Percentiles rank a stretch among this genome's conserved stretches.
Evolutionary conservation across 2,888 invertebrate species (phyloP).

Genomic region (Apoderus coryli): DNA sequence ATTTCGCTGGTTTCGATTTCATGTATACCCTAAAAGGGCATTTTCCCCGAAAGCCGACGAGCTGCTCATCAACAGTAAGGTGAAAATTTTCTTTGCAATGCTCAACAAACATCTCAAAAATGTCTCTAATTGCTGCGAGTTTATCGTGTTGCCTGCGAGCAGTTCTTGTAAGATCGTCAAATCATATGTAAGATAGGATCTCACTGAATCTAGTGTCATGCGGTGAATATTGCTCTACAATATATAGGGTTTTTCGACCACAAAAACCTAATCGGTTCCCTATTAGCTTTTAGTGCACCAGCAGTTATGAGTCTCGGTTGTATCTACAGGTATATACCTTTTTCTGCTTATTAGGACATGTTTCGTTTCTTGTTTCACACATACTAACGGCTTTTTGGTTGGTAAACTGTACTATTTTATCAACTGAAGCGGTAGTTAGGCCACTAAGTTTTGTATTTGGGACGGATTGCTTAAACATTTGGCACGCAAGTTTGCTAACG

Average conservation of each 20-base stretch:
- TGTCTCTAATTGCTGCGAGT: slow-evolving; percentile 7
- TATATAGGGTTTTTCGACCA: slow-evolving; percentile 8
- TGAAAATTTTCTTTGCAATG: slow-evolving; percentile 7
- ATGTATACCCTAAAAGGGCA: slow-evolving; percentile 11
- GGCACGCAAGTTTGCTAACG: slow-evolving; percentile 4
- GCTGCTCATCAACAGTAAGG: slow-evolving; percentile 9
- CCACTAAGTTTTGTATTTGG: too few relatives aligned
- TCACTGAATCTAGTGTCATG: slow-evolving; percentile 6
- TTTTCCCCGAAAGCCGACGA: slow-evolving; percentile 8
- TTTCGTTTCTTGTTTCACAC: slow-evolving; percentile 5
- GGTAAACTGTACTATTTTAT: slow-evolving; percentile 6
- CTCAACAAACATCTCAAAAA: slow-evolving; percentile 7
- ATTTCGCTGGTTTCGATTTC: slow-evolving; percentile 12
- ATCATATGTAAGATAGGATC: slow-evolving; percentile 5
- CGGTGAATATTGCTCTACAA: slow-evolving; percentile 4
- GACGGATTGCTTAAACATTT: slow-evolving; percentile 5
- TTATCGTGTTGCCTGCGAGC: slow-evolving; percentile 6
- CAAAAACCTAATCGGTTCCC: slow-evolving; percentile 5
- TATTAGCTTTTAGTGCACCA: slow-evolving; percentile 7
- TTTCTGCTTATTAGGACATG: slow-evolving; percentile 6
- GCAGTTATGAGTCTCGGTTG: slow-evolving; percentile 6
- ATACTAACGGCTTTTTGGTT: slow-evolving; percentile 6
- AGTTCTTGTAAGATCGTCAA: slow-evolving; percentile 9
- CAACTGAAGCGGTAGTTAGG: slow-evolving; percentile 6
- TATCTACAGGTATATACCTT: slow-evolving; percentile 6